Evolutionary conservation across 1,140 invertebrate species (phyloP).

Genomic region (Prorops nasuta): DNA sequence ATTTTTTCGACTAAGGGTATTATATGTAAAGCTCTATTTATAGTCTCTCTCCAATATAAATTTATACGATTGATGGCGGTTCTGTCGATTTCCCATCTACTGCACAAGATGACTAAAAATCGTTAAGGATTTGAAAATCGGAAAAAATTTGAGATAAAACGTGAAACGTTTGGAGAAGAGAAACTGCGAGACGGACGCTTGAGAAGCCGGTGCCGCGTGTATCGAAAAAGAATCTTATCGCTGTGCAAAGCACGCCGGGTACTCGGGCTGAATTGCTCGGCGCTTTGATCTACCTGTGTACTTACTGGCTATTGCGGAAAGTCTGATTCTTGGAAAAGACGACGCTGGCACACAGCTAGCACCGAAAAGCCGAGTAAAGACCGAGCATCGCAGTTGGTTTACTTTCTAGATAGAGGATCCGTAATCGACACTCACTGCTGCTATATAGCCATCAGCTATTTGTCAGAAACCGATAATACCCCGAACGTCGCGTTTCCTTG

Average conservation of each 20-base stretch:
- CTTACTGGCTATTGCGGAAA: constrained; percentile 25
- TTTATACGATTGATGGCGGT: too few relatives aligned
- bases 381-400: constrained; percentile 19
- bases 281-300: constrained; percentile 25
- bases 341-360: constrained; percentile 3
- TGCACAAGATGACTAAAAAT: too few relatives aligned
- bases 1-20: too few relatives aligned
- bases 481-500: too few relatives aligned
- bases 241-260: constrained; percentile 26
- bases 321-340: constrained; percentile 26
- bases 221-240: constrained; percentile 36
- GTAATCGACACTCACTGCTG: neutral
- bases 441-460: too few relatives aligned
- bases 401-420: neutral
- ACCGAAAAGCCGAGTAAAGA: constrained; percentile 25
- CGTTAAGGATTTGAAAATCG: too few relatives aligned
- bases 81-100: too few relatives aligned
- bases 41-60: too few relatives aligned
- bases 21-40: too few relatives aligned
- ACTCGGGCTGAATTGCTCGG: constrained; percentile 13
- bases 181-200: constrained; percentile 12
- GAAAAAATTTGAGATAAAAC: neutral
- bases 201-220: constrained; percentile 6
- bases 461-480: too few relatives aligned
- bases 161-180: neutral